Evolutionary conservation across 2,113 vertebrate species (phyloP).

Genomic region (Shinisaurus crocodilurus): DNA sequence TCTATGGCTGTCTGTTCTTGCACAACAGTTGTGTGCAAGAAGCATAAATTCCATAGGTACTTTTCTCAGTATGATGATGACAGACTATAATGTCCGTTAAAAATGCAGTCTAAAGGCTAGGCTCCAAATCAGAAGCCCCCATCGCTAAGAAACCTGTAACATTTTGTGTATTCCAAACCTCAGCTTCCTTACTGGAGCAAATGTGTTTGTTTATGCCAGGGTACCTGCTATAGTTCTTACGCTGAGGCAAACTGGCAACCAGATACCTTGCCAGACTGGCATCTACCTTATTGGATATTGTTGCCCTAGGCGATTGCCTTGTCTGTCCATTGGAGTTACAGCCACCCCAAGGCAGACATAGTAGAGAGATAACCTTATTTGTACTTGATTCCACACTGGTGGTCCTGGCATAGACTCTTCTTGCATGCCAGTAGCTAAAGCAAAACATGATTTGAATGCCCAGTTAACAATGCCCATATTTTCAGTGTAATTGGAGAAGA

Average conservation of each 20-base stretch:
- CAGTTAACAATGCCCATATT: not conserved
- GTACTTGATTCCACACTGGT: not conserved
- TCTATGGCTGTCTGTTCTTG: not conserved
- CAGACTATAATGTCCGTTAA: not conserved
- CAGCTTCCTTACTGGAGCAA: not conserved
- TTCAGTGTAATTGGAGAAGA: not conserved
- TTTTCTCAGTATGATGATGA: not conserved
- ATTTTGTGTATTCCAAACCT: not conserved
- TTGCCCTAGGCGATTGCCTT: not conserved
- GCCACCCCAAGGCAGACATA: not conserved
- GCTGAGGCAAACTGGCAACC: slow-evolving; percentile 11
- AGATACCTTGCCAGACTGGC: not conserved
- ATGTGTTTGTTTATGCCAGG: not conserved
- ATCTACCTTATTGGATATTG: not conserved
- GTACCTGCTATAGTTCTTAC: not conserved
- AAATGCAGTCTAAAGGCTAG: accelerated
- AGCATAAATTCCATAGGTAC: not conserved
- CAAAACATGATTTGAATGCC: too few species aligned
- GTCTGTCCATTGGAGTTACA: not conserved
- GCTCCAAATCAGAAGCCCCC: not conserved
- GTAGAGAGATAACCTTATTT: not conserved
- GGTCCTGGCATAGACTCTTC: not conserved
- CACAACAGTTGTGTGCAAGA: not conserved
- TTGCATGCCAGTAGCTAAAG: not conserved
- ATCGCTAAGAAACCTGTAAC: not conserved